A percentile compares a stretch with the other conserved stretches of the same genome.
Evolutionary conservation across 35 echinoderm and acorn worm species (phyloP).

Genomic region (Ophiothrix spiculata): DNA sequence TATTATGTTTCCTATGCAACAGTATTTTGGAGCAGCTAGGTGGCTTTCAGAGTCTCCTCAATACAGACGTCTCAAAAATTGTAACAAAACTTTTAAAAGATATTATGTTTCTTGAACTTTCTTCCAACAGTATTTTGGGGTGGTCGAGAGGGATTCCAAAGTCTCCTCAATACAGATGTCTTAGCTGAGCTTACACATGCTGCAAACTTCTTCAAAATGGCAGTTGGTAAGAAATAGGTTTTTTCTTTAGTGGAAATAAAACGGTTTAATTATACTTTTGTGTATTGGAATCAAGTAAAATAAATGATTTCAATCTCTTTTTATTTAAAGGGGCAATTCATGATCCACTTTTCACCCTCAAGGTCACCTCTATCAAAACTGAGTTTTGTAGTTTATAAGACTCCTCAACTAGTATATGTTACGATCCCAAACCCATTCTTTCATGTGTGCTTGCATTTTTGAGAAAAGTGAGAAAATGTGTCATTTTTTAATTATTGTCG

Average conservation of each 20-base stretch:
- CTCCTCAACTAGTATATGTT: no score
- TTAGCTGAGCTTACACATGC: conserved; percentile 73
- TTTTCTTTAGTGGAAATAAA: background rate
- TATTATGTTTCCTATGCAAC: background rate
- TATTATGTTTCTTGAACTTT: conserved; percentile 27
- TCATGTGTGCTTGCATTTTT: no score
- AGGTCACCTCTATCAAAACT: no score
- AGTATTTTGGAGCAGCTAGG: background rate
- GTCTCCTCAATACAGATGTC: conserved; percentile 86
- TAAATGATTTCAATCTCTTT: no score
- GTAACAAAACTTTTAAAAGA: background rate
- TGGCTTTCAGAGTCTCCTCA: background rate
- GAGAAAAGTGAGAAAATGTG: no score
- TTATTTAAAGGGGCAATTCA: no score
- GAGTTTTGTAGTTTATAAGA: no score
- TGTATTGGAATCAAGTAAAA: no score
- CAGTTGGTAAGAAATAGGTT: conserved; percentile 59
- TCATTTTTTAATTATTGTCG: no score
- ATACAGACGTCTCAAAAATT: background rate
- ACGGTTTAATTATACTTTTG: background rate
- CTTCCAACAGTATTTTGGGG: conserved; percentile 88
- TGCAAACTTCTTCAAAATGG: conserved; percentile 93
- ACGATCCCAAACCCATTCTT: no score
- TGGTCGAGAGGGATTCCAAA: conserved; percentile 87
- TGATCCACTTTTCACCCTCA: no score